Conservation (phyloP, 1,140 invertebrate genomes). For the Yoshiicerus persimilis region DNA sequence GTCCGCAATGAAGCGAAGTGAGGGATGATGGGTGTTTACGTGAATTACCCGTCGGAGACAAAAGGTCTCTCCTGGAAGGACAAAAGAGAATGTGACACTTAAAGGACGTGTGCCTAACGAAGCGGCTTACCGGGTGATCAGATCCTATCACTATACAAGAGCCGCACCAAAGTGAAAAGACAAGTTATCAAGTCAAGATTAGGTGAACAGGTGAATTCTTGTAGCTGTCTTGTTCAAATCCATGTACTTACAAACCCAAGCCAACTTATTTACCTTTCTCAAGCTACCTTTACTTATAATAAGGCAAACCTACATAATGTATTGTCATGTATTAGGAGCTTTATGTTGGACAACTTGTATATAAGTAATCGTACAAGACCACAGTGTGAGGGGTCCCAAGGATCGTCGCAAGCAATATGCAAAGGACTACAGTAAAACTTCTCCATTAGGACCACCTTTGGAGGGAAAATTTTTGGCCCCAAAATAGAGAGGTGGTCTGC, state of each 20-base stretch:
- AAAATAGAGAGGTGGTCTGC: too few relatives aligned
- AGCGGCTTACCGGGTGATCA: background rate
- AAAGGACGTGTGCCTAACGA: conserved; percentile 18
- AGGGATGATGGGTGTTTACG: conserved; percentile 4
- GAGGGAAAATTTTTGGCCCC: too few relatives aligned
- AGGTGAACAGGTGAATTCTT: conserved; percentile 6
- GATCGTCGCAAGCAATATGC: background rate
- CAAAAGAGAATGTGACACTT: conserved; percentile 4
- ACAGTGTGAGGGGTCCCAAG: background rate
- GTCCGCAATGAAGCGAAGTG: background rate
- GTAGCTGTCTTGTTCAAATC: background rate
- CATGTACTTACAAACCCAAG: background rate
- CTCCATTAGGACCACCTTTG: too few relatives aligned
- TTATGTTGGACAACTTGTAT: background rate
- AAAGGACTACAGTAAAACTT: background rate
- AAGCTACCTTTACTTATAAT: background rate
- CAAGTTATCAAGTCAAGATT: background rate
- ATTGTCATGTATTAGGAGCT: too few relatives aligned
- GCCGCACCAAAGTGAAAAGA: conserved; percentile 11
- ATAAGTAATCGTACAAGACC: background rate
- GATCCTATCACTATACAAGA: conserved; percentile 3
- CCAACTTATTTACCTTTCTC: too few relatives aligned
- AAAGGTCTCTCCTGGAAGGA: conserved; percentile 7
- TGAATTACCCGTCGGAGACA: background rate
- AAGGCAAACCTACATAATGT: too few relatives aligned